Evolutionary conservation across 2,113 vertebrate species (phyloP).

Genomic region (Phalacrocorax pelagicus): DNA sequence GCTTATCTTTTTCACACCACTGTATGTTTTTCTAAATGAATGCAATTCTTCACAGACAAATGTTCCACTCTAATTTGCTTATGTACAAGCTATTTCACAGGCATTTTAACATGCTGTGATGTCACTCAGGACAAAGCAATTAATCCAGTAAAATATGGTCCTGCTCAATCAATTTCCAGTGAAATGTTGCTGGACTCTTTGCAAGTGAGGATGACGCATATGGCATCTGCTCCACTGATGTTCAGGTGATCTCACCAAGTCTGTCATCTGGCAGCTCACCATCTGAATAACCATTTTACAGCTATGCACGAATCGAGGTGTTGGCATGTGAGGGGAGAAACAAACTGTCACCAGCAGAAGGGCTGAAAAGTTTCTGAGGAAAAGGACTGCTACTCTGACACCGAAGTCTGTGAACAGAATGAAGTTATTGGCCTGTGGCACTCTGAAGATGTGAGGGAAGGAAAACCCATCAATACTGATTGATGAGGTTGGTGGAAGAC

Average conservation of each 20-base stretch:
- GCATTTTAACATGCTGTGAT: background rate
- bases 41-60: background rate
- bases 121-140: background rate
- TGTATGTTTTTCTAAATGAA: background rate
- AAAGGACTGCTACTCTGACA: background rate
- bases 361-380: background rate
- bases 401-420: background rate
- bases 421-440: background rate
- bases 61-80: background rate
- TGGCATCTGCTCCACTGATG: background rate
- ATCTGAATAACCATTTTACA: background rate
- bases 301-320: background rate
- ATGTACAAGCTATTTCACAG: background rate
- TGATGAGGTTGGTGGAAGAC: too few relatives aligned
- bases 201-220: background rate
- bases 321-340: background rate
- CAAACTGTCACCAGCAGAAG: background rate
- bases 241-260: background rate
- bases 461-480: too few relatives aligned
- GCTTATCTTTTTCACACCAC: background rate
- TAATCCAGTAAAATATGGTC: background rate
- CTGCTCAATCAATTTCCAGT: background rate
- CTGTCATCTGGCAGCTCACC: background rate
- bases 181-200: background rate
- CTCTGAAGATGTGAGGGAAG: background rate